Evolutionary conservation across 2,113 vertebrate species (phyloP).

Genomic region (Variabilichromis moorii): DNA sequence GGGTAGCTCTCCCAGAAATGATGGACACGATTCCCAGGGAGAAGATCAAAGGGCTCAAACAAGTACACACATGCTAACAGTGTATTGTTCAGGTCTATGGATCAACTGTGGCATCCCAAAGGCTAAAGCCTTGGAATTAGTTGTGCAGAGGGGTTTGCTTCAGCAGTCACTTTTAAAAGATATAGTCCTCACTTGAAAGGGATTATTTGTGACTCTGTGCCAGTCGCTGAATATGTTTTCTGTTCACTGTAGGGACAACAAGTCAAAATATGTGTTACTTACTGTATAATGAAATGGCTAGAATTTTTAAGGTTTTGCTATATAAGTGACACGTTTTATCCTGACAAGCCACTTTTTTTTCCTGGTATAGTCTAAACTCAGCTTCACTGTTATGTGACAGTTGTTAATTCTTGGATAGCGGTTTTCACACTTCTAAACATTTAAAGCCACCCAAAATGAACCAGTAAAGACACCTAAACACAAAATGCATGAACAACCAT

Average conservation of each 20-base stretch:
- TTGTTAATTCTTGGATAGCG: background rate
- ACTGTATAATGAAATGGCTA: background rate
- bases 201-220: background rate
- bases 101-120: slow-evolving; percentile 16
- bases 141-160: background rate
- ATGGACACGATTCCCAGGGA: slow-evolving; percentile 17
- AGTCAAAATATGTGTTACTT: background rate
- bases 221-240: background rate
- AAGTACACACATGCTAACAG: background rate
- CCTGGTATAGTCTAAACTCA: background rate
- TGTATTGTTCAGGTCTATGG: slow-evolving; percentile 6
- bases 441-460: background rate
- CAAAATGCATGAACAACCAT: background rate
- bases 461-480: background rate
- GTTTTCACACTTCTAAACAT: background rate
- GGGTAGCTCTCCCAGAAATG: slow-evolving; percentile 27
- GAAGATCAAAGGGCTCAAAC: slow-evolving; percentile 37
- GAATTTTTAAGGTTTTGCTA: background rate
- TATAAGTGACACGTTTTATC: background rate
- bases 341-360: background rate
- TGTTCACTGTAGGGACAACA: background rate
- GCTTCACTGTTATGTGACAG: background rate
- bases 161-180: background rate
- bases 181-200: background rate
- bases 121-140: background rate